Conservation (phyloP, 2,888 invertebrate genomes). For the Ctenicera cuprea region DNA sequence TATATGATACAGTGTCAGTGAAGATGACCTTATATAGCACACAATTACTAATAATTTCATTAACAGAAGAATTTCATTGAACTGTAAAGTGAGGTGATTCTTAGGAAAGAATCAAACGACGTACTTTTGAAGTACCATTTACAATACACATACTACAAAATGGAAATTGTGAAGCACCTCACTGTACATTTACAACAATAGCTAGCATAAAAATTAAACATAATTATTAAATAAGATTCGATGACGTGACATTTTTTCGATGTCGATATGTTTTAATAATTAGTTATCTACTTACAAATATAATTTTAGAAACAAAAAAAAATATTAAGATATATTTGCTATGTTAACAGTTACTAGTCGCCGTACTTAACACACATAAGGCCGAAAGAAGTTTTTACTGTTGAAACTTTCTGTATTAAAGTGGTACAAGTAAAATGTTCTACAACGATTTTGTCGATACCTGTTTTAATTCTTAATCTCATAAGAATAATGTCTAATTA, state of each 20-base stretch:
- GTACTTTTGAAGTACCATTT: conserved; percentile 20
- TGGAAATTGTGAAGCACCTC: not conserved
- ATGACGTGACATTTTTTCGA: conserved; percentile 41
- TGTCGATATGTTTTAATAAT: conserved; percentile 49
- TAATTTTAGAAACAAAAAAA: conserved; percentile 11
- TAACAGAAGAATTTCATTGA: not conserved
- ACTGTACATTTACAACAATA: conserved; percentile 1
- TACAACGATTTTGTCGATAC: not conserved
- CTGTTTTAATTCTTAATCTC: no score
- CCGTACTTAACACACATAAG: conserved; percentile 24
- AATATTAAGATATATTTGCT: conserved; percentile 24
- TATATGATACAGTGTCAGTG: conserved; percentile 10
- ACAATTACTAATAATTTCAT: conserved; percentile 17
- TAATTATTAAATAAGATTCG: conserved; percentile 31
- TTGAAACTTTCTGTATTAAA: not conserved
- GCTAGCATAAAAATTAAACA: not conserved
- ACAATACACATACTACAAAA: conserved; percentile 14
- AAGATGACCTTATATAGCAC: conserved; percentile 13
- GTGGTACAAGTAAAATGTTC: not conserved
- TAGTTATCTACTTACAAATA: conserved; percentile 21
- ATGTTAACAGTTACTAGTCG: conserved; percentile 18
- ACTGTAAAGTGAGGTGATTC: conserved; percentile 8
- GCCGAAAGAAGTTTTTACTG: conserved; percentile 5
- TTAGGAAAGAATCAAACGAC: not conserved
- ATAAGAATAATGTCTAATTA: no score